A percentile compares a stretch with the other conserved stretches of the same genome.
Conservation (phyloP, 2,797 vertebrate genomes). For the Pipistrellus nathusii region DNA sequence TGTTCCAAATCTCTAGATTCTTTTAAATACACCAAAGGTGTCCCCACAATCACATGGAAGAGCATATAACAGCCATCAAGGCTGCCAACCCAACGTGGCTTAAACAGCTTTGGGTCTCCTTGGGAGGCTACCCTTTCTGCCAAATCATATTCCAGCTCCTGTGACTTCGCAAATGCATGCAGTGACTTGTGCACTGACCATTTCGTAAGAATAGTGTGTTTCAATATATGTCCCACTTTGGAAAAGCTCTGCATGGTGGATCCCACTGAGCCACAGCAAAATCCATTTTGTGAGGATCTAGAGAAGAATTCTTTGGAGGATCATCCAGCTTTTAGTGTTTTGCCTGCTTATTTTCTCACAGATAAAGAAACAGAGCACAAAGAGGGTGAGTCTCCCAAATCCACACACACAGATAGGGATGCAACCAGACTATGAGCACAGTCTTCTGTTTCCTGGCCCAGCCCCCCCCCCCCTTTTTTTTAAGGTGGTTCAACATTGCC, state of each 20-base stretch:
- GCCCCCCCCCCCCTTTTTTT: too few relatives aligned
- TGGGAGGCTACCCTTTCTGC: neutral
- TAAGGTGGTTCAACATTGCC: neutral
- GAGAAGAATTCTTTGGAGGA: neutral
- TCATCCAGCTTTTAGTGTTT: neutral
- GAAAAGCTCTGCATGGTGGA: neutral
- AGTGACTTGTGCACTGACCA: neutral
- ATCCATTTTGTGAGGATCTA: neutral
- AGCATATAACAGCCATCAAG: neutral
- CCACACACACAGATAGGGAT: neutral
- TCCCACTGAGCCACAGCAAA: neutral
- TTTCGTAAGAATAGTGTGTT: neutral
- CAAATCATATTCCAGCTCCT: neutral
- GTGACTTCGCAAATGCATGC: neutral
- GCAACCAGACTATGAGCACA: neutral
- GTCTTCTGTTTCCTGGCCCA: neutral
- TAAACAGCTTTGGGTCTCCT: neutral
- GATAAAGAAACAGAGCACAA: neutral
- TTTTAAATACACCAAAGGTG: neutral
- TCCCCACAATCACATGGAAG: neutral
- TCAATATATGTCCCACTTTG: neutral
- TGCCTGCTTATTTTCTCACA: conserved; percentile 1
- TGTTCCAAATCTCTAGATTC: neutral
- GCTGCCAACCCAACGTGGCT: neutral
- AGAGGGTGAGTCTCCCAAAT: neutral